Conservation (phyloP, 2,888 invertebrate species). For the Dorcus hopei region DNA sequence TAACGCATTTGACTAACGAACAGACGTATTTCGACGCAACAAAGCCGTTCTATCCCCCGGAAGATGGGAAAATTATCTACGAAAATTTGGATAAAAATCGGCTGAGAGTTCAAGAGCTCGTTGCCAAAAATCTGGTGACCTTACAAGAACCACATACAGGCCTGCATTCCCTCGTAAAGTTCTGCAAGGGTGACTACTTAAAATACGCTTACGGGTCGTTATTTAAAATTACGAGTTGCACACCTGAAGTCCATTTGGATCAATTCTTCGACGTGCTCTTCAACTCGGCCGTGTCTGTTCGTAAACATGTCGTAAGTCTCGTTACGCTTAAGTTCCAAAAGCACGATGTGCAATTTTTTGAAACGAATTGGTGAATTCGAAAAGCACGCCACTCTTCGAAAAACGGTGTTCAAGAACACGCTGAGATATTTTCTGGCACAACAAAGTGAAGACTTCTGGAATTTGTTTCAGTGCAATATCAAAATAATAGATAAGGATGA, state of each 20-base stretch:
- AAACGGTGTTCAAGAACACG: conserved; percentile 1
- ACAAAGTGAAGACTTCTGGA: conserved; percentile 12
- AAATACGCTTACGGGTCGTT: conserved; percentile 7
- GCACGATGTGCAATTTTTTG: background rate
- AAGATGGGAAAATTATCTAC: background rate
- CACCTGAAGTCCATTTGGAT: conserved; percentile 8
- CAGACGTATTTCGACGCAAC: background rate
- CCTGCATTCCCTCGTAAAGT: conserved; percentile 7
- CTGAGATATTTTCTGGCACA: background rate
- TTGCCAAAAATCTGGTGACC: conserved; percentile 5
- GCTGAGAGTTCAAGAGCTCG: background rate
- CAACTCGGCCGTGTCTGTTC: conserved; percentile 10
- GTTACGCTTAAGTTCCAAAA: background rate
- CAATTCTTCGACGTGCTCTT: conserved; percentile 1
- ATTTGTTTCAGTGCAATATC: background rate
- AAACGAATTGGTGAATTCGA: background rate
- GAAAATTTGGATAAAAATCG: background rate
- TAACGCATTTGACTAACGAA: background rate
- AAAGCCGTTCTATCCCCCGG: background rate
- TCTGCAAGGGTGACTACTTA: conserved; percentile 16
- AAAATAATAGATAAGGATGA: background rate
- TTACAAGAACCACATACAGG: conserved; percentile 1
- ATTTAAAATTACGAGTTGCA: background rate
- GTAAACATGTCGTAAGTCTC: conserved; percentile 15
- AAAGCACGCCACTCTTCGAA: background rate